phyloP scores from a whole-genome alignment of 2,888 invertebrate species.

The Lepetodrilus schrolli region DNA sequence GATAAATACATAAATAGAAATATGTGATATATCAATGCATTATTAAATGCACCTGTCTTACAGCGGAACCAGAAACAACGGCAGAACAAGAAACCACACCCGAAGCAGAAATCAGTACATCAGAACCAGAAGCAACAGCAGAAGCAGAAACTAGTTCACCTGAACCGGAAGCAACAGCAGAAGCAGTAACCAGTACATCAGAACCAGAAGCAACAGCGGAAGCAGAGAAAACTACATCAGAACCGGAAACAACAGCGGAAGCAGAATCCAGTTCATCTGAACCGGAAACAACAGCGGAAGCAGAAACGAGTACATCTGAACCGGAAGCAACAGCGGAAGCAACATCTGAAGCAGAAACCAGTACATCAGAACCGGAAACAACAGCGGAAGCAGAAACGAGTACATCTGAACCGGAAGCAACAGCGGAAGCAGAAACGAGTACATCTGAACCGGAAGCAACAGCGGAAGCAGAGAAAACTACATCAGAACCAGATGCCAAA shows the following conservation, averaged over 20 bases:
- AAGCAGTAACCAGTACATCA: too few relatives aligned
- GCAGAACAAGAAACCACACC: conserved; percentile 23
- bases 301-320: conserved; percentile 33
- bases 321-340: conserved; percentile 28
- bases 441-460: conserved; percentile 32
- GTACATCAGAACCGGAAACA: conserved; percentile 30
- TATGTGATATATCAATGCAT: too few relatives aligned
- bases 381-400: conserved; percentile 33
- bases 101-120: neutral
- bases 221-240: conserved; percentile 29
- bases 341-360: conserved; percentile 19
- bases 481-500: conserved; percentile 31
- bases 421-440: conserved; percentile 35
- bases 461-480: conserved; percentile 33
- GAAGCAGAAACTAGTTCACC: neutral
- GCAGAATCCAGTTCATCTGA: conserved; percentile 34
- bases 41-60: too few relatives aligned
- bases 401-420: conserved; percentile 28
- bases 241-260: conserved; percentile 29
- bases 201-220: conserved; percentile 7
- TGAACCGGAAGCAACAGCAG: conserved; percentile 22
- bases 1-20: too few relatives aligned
- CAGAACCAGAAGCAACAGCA: conserved; percentile 3
- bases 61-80: conserved; percentile 27
- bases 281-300: conserved; percentile 28